Base-by-base conservation (phyloP, 2,888 invertebrate species). In the Apamea sordens region DNA sequence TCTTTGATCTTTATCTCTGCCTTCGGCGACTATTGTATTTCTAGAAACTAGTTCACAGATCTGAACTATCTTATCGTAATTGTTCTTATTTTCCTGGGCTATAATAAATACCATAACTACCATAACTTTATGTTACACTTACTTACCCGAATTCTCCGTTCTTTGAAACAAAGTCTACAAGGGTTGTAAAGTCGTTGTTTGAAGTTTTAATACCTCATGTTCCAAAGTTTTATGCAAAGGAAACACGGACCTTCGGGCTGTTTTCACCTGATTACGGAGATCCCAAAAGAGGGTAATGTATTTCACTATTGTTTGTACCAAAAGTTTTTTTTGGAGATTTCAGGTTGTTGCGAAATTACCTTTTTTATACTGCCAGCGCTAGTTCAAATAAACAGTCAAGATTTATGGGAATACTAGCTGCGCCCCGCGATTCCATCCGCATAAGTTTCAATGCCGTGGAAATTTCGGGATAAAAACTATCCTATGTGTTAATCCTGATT, bases 1-100 rank as follows among this genome's bases (percentile, higher is more conserved):
- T 76, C 83, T 88, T 85, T 79, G 83, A 83, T 86, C 81, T 56
- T 59, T 77, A 75, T 80, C 64, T 80, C 15, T 24, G 63, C 50
- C 32, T 53, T 64, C 24, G 64, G 32, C n/a, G 36, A 47, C 68
- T 64, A 47, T 71, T 71, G 24, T 59, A 53, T 68, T 47, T 63
- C 44, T 63, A 50, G 21, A 36, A 63, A 32, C 64, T 56, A 56
- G 36, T 44, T 74, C 36, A 53, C 11, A 53, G 59, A 44, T 72
- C 21, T 18, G 2, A 67, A 59, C 68, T 68, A 32, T 36, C 21
- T 32, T n/a, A n/a, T n/a, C n/a, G n/a, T n/a, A 32, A 21, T 21
- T 44, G 10, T 67, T n/a, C 0, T n/a, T 18, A n/a, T 15, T 41
- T 67, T 41, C 41, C 13, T 21, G 10, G 18, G 28, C 1, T n/a